Base-by-base conservation (phyloP, 1,140 invertebrate species). In the Zaprionus taronus region DNA sequence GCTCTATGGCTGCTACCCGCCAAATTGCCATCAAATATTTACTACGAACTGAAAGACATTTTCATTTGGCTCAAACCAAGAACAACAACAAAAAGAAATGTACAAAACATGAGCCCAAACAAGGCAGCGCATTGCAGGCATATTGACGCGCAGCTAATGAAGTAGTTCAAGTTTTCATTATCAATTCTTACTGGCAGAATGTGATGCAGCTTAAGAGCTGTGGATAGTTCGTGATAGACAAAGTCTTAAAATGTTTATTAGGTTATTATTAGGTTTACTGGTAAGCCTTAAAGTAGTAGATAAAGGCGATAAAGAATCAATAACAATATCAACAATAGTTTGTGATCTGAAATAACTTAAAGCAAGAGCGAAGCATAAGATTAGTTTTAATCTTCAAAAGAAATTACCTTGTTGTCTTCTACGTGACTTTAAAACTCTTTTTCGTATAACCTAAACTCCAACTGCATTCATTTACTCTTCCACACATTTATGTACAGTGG, bases 21-120 rank as follows among this genome's bases (percentile, higher is more conserved):
- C 20, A 67, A 72, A 76, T 76, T 74, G 64, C 77, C 78, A 89
- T 84, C 72, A 89, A 89, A 89, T 79, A 89, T 89, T 89, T 89
- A 89, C 57, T 68, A 79, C 44, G 68, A 61, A n/a, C 20, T 77
- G 74, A 89, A 89, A 90, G 81, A 81, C 81, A 89, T 72, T 83
- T 89, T 89, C 70, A 89, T 80, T 86, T 83, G 53, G 36, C 53
- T n/a, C 71, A 74, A 71, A 71, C 20, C 47, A 62, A 41, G 49
- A 67, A 49, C 24, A 67, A 58, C 28, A 44, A 26, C 24, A 11
- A 55, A 28, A 12, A 12, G 2, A 28, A 38, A 63, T 31, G 28
- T 7, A 31, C 31, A 76, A 70, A 63, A 20, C 7, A 58, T 53
- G 20, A 28, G 44, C 41, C 28, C 55, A 77, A 55, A 70, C 62